These are phyloP conservation scores for Psittacus erithacus DNA, from an alignment of 2,113 vertebrate species.

Conservation along the genomic window DNA sequence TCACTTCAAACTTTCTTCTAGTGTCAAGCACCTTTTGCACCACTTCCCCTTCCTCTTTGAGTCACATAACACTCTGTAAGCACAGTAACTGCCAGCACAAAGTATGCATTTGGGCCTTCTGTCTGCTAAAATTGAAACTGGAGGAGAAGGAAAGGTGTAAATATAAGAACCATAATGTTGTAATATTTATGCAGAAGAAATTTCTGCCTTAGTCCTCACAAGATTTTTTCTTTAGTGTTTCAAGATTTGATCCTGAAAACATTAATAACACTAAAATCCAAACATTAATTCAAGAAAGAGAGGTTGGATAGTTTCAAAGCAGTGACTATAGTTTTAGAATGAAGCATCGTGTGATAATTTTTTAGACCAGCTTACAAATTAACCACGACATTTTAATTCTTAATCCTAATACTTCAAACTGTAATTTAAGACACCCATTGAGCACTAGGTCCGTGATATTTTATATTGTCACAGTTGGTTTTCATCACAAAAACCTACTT, in stretches of 20 bases:
- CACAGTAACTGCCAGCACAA: background rate
- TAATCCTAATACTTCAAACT: background rate
- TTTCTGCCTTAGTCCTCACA: background rate
- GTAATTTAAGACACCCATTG: background rate
- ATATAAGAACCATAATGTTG: background rate
- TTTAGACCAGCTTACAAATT: slow-evolving; percentile 10
- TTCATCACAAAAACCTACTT: background rate
- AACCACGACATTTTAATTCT: background rate
- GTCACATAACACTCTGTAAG: background rate
- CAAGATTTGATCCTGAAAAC: background rate
- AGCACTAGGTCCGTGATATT: background rate
- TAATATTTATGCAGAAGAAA: background rate
- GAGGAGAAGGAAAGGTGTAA: background rate
- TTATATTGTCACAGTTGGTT: background rate
- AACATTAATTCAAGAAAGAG: background rate
- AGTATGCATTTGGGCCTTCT: background rate
- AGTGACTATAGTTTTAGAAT: background rate
- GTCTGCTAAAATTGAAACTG: background rate
- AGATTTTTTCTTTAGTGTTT: background rate
- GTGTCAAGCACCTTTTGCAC: slow-evolving; percentile 3
- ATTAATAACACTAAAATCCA: background rate
- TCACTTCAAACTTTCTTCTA: background rate
- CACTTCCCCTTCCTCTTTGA: background rate
- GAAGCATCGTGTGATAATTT: background rate
- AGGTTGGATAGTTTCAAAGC: background rate